Evolutionary conservation across 2,888 invertebrate species (phyloP), one percentile per base, ranked within the genome.

Genomic region (Carpatolechia fugitivella): DNA sequence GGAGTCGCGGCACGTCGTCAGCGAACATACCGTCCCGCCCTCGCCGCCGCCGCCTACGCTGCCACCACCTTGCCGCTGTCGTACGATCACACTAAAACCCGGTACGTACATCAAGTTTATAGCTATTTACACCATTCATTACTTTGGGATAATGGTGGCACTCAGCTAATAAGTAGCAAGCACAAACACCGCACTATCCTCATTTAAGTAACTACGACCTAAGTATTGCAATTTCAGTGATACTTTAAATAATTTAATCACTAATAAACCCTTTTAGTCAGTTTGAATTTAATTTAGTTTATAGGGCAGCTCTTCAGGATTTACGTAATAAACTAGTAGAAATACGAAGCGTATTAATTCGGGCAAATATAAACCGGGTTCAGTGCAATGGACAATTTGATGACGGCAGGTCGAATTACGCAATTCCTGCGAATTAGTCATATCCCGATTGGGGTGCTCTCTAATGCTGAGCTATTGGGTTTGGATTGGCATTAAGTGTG

Each of bases 71-170:
- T 36, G 40, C 30, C 11, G 24, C 11, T 33, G 50, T 36, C 36
- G 14, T 50, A 18, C 29, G 44, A 44, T 41, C 40, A 52, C 44
- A 51, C 56, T 53, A 50, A 38, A 41, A 55, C 57, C 60, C 41
- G 57, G 56, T 52, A 51, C 14, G 50, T 58, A 60, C 52, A 52
- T 14, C 33, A 46, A 50, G 53, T 57, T 58, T 64, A 52, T 55
- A 60, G 59, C 61, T 63, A 61, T 64, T 66, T 68, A 66, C 63
- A 66, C 62, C 70, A 73, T 78, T 72, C 67, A 76, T 79, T 77
- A 77, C 69, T 69, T 69, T 68, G 64, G 68, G 64, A n/a, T 65
- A 70, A 68, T 65, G 57, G 64, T 58, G 60, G 64, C 65, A 65
- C 65, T 68, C 53, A 55, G 63, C 60, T 60, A 60, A 66, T 64